Percentiles rank a stretch among this genome's conserved stretches.
Evolutionary conservation across 2,888 invertebrate species (phyloP).

Genomic region (Lasius fuliginosus): DNA sequence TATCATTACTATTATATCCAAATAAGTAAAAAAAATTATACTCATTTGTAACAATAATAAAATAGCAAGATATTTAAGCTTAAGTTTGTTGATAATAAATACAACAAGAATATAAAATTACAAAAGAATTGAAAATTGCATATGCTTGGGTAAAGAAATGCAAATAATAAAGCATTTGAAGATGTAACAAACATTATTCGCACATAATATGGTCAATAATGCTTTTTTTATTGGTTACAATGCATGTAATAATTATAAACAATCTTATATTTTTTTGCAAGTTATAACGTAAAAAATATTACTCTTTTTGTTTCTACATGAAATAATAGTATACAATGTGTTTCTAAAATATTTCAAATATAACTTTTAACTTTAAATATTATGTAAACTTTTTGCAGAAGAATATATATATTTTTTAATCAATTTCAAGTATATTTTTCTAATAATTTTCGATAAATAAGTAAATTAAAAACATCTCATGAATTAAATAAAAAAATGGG

Average conservation of each 20-base stretch:
- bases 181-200: conserved; percentile 39
- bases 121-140: conserved; percentile 24
- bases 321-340: background rate
- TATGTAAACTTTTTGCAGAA: background rate
- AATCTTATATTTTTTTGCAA: background rate
- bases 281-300: too few relatives aligned
- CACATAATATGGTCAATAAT: conserved; percentile 39
- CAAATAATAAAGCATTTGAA: background rate
- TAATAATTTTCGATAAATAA: background rate
- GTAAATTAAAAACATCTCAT: background rate
- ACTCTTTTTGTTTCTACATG: too few relatives aligned
- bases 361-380: too few relatives aligned
- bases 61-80: conserved; percentile 62
- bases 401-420: background rate
- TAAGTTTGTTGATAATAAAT: conserved; percentile 62
- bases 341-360: background rate
- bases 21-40: conserved; percentile 47
- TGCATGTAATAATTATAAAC: background rate
- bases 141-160: background rate
- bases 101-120: conserved; percentile 44
- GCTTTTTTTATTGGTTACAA: conserved; percentile 12
- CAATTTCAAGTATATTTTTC: background rate
- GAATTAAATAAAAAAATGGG: background rate
- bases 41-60: conserved; percentile 62
- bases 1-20: conserved; percentile 41